These are phyloP conservation scores for Cataglyphis albicans DNA, from an alignment of 2,888 invertebrate genomes.

Conservation along the genomic window DNA sequence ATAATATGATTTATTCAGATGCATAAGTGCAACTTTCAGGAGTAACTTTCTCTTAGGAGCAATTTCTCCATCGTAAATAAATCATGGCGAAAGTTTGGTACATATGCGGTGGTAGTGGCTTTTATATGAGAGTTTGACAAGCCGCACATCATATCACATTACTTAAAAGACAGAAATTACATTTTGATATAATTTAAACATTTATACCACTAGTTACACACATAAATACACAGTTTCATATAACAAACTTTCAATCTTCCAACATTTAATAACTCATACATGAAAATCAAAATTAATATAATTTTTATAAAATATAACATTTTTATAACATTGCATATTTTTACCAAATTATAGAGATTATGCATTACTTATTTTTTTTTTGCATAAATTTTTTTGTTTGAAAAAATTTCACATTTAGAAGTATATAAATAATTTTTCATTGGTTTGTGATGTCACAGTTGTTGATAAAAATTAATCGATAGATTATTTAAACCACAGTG, in stretches of 20 bases:
- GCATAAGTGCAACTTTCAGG: not conserved
- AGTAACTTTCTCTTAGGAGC: not conserved
- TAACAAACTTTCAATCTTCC: not conserved
- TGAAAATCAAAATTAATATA: not conserved
- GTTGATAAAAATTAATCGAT: not conserved
- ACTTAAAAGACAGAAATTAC: not conserved
- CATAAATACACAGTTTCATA: not conserved
- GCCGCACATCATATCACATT: not conserved
- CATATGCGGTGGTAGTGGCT: not conserved
- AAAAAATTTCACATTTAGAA: not conserved
- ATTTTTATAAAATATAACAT: not conserved
- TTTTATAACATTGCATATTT: not conserved
- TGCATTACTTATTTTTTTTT: too few species aligned
- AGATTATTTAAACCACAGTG: not conserved
- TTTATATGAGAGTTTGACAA: not conserved
- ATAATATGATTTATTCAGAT: not conserved
- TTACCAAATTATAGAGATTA: not conserved
- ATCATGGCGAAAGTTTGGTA: not conserved
- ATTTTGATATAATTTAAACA: not conserved
- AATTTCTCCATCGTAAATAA: conserved; percentile 8
- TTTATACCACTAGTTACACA: not conserved
- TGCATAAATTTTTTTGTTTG: not conserved
- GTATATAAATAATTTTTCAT: not conserved
- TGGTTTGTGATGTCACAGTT: too few species aligned
- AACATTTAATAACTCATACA: not conserved